Percentiles rank a stretch among this genome's conserved stretches.
These are phyloP conservation scores for Picathartes gymnocephalus DNA, from an alignment of 2,113 vertebrate genomes.

Conservation along the genomic window DNA sequence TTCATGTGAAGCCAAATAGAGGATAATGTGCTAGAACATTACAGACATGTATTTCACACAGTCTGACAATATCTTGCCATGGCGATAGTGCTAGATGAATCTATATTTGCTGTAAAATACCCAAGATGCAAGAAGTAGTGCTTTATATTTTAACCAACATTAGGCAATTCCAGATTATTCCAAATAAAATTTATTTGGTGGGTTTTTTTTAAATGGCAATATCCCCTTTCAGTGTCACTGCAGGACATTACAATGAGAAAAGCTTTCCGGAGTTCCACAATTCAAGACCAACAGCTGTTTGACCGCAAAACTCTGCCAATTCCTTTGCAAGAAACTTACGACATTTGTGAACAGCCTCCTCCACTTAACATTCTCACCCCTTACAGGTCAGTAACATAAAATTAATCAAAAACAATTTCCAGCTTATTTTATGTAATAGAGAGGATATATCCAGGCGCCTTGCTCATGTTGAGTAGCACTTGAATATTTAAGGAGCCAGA, in stretches of 20 bases:
- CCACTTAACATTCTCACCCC: slow-evolving; percentile 96
- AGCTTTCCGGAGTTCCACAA: slow-evolving; percentile 94
- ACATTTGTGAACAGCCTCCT: slow-evolving; percentile 93
- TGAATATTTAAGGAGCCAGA: not conserved
- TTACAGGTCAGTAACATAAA: slow-evolving; percentile 83
- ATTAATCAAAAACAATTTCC: not conserved
- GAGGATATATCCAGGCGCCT: not conserved
- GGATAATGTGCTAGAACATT: not conserved
- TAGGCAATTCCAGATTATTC: not conserved
- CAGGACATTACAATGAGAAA: slow-evolving; percentile 99
- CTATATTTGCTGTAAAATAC: not conserved
- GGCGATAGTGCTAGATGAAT: not conserved
- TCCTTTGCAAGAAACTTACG: slow-evolving; percentile 91
- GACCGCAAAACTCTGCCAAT: slow-evolving; percentile 91
- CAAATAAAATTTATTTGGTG: not conserved
- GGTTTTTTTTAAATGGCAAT: not conserved
- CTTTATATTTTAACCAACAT: not conserved
- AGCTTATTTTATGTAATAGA: not conserved
- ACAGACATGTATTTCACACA: not conserved
- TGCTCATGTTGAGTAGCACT: not conserved
- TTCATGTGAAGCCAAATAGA: not conserved
- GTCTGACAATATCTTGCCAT: not conserved
- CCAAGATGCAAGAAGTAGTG: not conserved
- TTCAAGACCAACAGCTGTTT: slow-evolving; percentile 97
- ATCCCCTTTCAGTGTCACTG: slow-evolving; percentile 83